Percentiles rank a stretch among this genome's conserved stretches.
Conservation (phyloP, 2,888 invertebrate species). For the Ischnura elegans region DNA sequence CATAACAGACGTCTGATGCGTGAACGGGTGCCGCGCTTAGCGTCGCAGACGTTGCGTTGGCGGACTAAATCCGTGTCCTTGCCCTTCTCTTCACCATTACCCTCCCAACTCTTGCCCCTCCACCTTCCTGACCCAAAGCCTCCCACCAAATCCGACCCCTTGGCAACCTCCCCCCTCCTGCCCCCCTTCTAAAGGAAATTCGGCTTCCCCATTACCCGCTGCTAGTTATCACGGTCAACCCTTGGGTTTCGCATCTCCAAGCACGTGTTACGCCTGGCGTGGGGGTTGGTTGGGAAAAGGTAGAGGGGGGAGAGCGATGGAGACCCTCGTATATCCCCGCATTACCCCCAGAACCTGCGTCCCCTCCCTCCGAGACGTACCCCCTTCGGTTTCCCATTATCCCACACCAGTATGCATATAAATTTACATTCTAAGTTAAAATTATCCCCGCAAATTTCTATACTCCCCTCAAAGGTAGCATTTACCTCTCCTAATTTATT, state of each 20-base stretch:
- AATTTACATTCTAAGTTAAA: background rate
- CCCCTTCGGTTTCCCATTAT: background rate
- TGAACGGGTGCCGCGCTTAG: too few species aligned
- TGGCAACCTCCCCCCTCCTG: background rate
- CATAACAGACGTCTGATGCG: too few species aligned
- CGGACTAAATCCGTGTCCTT: too few species aligned
- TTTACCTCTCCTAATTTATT: too few species aligned
- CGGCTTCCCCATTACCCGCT: constrained; percentile 4
- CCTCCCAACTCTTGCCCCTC: too few species aligned
- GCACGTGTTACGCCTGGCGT: constrained; percentile 30
- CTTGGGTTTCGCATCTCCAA: background rate
- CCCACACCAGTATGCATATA: background rate
- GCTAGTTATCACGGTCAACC: constrained; percentile 43
- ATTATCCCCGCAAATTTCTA: too few species aligned
- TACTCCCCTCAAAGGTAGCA: too few species aligned
- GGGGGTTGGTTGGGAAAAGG: too few species aligned
- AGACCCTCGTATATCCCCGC: constrained; percentile 1
- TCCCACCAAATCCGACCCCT: too few species aligned
- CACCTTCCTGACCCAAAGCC: too few species aligned
- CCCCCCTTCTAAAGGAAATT: background rate
- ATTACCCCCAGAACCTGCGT: background rate
- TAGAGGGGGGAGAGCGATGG: background rate
- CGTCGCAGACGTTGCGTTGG: too few species aligned
- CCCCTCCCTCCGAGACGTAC: background rate
- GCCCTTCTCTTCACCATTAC: too few species aligned